Base-by-base conservation (phyloP, 2,888 invertebrate species). In the Nemapogon koenigi region DNA sequence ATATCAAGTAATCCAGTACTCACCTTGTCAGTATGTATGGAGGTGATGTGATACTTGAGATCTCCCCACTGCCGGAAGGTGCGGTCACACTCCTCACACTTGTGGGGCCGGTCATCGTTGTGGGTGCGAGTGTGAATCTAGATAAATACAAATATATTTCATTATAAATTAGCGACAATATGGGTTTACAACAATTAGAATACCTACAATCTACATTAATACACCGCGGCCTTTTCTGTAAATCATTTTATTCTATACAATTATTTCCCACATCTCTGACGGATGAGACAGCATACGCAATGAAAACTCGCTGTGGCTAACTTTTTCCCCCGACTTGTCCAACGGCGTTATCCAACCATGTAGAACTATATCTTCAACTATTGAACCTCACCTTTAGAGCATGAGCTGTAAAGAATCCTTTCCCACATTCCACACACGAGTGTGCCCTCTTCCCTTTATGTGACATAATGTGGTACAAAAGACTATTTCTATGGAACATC, bases 61-160 rank as follows among this genome's bases (percentile, higher is more conserved):
- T 94, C 94, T 41, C 92, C 91, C 90, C 91, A 91, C 60, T 93
- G 93, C 0, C 93, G 81, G 66, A 94, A 94, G 51, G 86, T 83
- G 2, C 87, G 82, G 1, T 87, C 88, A 58, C 94, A 94, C 46
- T 83, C 82, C 27, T 88, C 86, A 56, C 94, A 94, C 51, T 88
- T 86, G 67, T 89, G 92, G 0, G 94, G 94, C 46, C 90, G 89
- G 51, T 88, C 89, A n/a, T 89, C 91, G 46, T 88, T 89, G 67
- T 94, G 94, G 14, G 90, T 80, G 15, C 91, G 81, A 51, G 85
- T 82, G 63, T 94, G 94, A 2, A 90, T 83, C 86, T 88, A 46
- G 2, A 50, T n/a, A n/a, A n/a, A n/a, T n/a, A n/a, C n/a, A n/a
- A n/a, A n/a, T n/a, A n/a, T n/a, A n/a, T n/a, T n/a, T n/a, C n/a